Base-by-base conservation (phyloP, 2,797 vertebrate species). In the Lophura swinhoii region DNA sequence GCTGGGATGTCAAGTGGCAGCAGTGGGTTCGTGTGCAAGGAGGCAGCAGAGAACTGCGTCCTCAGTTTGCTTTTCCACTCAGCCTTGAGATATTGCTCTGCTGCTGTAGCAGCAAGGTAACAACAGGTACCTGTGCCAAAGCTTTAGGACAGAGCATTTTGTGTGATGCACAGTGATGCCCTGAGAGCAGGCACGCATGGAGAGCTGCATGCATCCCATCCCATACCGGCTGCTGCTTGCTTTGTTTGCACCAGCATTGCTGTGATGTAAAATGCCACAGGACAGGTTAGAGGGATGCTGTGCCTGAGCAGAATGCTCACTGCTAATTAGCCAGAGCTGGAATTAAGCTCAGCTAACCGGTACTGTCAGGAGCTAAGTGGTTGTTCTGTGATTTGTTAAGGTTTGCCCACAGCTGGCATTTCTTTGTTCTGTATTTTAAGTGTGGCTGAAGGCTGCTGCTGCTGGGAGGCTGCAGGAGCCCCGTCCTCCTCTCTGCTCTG, bases 11-110 rank as follows among this genome's bases (percentile, higher is more conserved):
- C 53, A 18, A 31, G 53, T 55, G 53, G 29, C 29, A 55, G 53
- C 53, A 17, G 31, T 12, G 31, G 31, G 55, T 8, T 1, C 44
- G 1, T 20, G 0, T 1, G 44, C 1, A 8, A 22, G 55, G 48
- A 26, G 35, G 55, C 46, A 16, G 18, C 66, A 20, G 39, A 41
- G 51, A 81, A 33, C 22, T 26, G 6, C 22, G 56, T 11, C 20
- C 21, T 48, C 16, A 3, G 20, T 28, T 43, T 14, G 53, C 51
- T 58, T 64, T 90, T 53, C 64, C 56, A 6, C 58, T 66, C 69
- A 23, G 73, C 37, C 53, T 56, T 3, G 0, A n/a, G 16, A 13
- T 7, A 53, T n/a, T 46, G 58, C 33, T 31, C 71, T 69, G 39
- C 56, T 28, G 2, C 23, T 1, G 10, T 3, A 23, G 62, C 6